Evolutionary conservation across 2,113 vertebrate species (phyloP), one percentile per base, ranked within the genome.

Genomic region (Lampris megalopsis): DNA sequence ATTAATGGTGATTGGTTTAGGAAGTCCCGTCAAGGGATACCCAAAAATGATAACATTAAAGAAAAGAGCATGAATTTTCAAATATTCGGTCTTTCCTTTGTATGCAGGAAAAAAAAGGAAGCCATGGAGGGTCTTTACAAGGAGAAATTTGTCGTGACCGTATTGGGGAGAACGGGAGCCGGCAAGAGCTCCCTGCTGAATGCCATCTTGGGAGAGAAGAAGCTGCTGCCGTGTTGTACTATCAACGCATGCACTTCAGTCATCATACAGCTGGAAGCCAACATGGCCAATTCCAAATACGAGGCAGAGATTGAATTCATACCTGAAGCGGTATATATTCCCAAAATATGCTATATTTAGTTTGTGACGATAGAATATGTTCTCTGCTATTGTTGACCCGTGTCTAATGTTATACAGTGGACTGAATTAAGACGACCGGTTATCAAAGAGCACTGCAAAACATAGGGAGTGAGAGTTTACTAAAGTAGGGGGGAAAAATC

Each of bases 151-250:
- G 57, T 83, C 40, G 66, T 92, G 1, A 89, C 89, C 54, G 85
- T 91, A 13, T 92, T 91, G 87, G 91, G 91, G 9, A 87, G 40
- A 83, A 87, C 82, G 3, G 91, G 91, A 4, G 70, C 83, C 68
- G 91, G 91, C 40, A 93, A 92, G 49, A 92, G 87, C 60, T 85
- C 82, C 36, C 38, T 93, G 49, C 89, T 93, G 24, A 93, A 88
- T 48, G 82, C 89, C 35, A 6, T 93, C 49, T 66, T 93, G 54
- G 77, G 80, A 43, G 50, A 81, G 65, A 43, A 60, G 2, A 8
- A 81, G 4, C 67, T 90, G 35, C 42, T 93, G 38, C 90, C 90
- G 1, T 77, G 79, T 66, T 89, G 88, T 70, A 35, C 9, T 9
- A 1, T 76, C n/a, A 53, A 1, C 36, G 90, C 92, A 1, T 92